Evolutionary conservation across 2,888 invertebrate species (phyloP).

Genomic region (Lasioglossum leucozonium): DNA sequence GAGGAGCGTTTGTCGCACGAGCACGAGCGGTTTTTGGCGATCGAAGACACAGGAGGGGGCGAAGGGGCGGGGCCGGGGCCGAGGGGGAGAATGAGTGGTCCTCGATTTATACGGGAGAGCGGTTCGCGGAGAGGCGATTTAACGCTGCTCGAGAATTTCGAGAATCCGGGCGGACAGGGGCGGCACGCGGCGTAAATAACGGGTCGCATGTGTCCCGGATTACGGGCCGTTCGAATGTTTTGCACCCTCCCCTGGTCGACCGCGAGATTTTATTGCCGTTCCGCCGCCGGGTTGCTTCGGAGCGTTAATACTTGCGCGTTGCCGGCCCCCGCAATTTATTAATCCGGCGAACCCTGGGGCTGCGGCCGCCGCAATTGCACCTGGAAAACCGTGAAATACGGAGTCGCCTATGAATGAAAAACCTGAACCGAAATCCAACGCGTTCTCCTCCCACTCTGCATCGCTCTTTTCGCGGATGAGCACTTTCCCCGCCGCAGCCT

Average conservation of each 20-base stretch:
- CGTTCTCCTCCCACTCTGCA: background rate
- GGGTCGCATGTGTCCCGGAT: slow-evolving; percentile 36
- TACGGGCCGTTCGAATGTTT: slow-evolving; percentile 27
- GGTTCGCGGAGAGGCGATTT: background rate
- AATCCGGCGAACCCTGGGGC: slow-evolving; percentile 9
- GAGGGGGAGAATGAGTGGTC: background rate
- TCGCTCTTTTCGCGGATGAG: background rate
- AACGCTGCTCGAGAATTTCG: slow-evolving; percentile 25
- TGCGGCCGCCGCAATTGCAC: background rate
- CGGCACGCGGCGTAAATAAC: slow-evolving; percentile 41
- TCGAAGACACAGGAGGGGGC: background rate
- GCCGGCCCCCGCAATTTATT: slow-evolving; percentile 24
- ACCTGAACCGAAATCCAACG: background rate
- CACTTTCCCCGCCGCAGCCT: background rate
- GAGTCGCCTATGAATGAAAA: background rate
- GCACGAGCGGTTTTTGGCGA: background rate
- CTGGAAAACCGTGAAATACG: slow-evolving; percentile 5
- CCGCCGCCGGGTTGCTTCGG: slow-evolving; percentile 14
- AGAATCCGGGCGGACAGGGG: slow-evolving; percentile 8
- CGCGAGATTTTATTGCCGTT: slow-evolving; percentile 29
- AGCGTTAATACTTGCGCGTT: slow-evolving; percentile 27
- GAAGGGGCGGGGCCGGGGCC: background rate
- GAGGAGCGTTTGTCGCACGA: background rate
- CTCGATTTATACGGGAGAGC: slow-evolving; percentile 21
- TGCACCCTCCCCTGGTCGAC: slow-evolving; percentile 16